Conservation (phyloP, 2,113 vertebrate species). For the Ellobius talpinus region DNA sequence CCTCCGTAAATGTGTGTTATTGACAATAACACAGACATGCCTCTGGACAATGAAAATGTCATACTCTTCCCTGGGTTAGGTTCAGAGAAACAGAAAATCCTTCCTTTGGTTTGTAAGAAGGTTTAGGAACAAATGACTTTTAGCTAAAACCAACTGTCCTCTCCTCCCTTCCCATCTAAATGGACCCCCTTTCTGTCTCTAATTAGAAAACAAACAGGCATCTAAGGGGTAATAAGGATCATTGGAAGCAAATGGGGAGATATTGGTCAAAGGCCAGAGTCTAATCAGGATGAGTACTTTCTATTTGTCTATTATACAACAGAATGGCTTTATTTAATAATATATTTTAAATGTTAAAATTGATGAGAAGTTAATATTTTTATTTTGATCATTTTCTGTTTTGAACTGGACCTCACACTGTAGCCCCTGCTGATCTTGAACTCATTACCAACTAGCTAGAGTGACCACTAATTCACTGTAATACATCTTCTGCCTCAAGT, state of each 20-base stretch:
- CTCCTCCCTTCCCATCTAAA: too few species aligned
- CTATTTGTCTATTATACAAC: neutral
- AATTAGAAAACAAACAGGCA: too few species aligned
- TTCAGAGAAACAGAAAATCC: neutral
- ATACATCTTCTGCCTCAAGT: neutral
- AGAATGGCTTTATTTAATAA: neutral
- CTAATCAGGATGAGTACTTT: neutral
- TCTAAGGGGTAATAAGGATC: too few species aligned
- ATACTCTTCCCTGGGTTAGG: neutral
- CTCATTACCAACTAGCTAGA: too few species aligned
- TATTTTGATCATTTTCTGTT: neutral
- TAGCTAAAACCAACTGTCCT: neutral
- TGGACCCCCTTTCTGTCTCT: too few species aligned
- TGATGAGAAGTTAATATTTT: neutral
- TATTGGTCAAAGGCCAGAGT: neutral
- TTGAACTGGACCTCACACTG: neutral
- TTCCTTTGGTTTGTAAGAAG: neutral
- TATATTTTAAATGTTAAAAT: neutral
- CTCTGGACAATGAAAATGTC: neutral
- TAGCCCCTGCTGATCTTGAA: neutral
- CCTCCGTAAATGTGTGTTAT: neutral
- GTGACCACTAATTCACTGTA: neutral
- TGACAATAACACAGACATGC: neutral
- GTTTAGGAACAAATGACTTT: neutral
- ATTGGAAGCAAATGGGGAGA: neutral